A percentile compares a stretch with the other conserved stretches of the same genome.
phyloP scores from a whole-genome alignment of 2,888 invertebrate genomes.

The Leptopterna dolabrata region DNA sequence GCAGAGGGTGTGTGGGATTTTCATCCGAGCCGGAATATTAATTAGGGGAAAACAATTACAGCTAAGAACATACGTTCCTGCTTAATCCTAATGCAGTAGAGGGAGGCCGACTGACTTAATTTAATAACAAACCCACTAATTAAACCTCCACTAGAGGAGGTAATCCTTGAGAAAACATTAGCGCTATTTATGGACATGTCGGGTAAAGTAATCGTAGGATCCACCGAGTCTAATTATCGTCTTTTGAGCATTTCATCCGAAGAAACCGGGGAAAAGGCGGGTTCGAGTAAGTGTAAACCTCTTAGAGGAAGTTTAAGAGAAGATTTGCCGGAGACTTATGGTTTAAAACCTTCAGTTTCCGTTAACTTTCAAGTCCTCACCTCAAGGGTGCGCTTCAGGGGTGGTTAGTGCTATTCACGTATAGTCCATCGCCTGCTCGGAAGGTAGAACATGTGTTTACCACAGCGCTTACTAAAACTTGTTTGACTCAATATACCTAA shows the following conservation, averaged over 20 bases:
- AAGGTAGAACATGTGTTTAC: too few species aligned
- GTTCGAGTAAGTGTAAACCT: conserved; percentile 10
- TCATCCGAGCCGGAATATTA: conserved; percentile 48
- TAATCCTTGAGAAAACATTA: conserved; percentile 50
- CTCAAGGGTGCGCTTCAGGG: neutral
- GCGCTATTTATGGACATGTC: conserved; percentile 46
- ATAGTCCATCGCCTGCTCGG: neutral
- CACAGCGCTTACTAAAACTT: too few species aligned
- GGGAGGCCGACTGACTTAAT: conserved; percentile 45
- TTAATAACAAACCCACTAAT: conserved; percentile 54
- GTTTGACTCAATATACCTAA: too few species aligned
- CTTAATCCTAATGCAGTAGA: conserved; percentile 52
- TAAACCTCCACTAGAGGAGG: conserved; percentile 45
- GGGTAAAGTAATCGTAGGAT: conserved; percentile 40
- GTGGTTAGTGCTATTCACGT: neutral
- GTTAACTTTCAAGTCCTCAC: conserved; percentile 15
- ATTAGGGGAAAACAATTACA: conserved; percentile 55
- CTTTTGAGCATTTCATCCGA: conserved; percentile 22
- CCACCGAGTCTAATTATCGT: conserved; percentile 42
- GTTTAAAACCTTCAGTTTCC: conserved; percentile 14
- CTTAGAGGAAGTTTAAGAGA: conserved; percentile 13
- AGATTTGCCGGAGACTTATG: conserved; percentile 26
- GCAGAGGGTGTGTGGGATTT: conserved; percentile 32
- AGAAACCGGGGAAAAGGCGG: neutral
- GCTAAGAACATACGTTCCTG: conserved; percentile 54